Evolutionary conservation across 1,140 invertebrate species (phyloP), one percentile per base, ranked within the genome.

Genomic region (Sinella curviseta): DNA sequence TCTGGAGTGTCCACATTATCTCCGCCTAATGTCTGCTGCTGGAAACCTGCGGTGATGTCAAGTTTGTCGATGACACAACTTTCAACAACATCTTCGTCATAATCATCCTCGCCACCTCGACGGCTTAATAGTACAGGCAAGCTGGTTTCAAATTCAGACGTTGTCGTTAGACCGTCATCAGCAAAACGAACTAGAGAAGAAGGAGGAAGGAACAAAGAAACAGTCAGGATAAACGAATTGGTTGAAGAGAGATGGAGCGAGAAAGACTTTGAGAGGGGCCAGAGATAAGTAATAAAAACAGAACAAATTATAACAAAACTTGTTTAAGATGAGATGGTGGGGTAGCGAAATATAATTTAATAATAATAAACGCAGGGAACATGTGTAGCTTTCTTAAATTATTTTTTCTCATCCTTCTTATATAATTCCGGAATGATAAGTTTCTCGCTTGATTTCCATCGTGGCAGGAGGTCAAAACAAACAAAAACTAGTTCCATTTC

Each of bases 1-100:
- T 81, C 80, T 34, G 79, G 77, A 73, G 80, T 83, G 33, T 83
- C 78, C 1, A 78, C 35, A 8, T 17, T 31, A 70, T 70, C 31
- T 65, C 26, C 57, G 8, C 65, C 65, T 12, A 31, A 30, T 14
- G 31, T 14, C 28, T 48, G 39, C 39, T n/a, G 26, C 57, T 30
- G 65, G 31, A 70, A 70, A 31, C 65, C 65, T 33, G 65, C 65
- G 1, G 65, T 70, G 65, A 70, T 70, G 65, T 8, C 65, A 70
- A 70, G 65, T 31, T 33, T 70, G 65, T 33, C 31, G 28, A 33
- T 33, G 28, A 24, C 31, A 30, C 1, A 12, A 33, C 3, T 70
- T 8, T 14, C 65, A 70, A 31, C 65, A 33, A 31, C 30, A 8
- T n/a, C n/a, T n/a, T n/a, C n/a, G n/a, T n/a, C n/a, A n/a, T 70